Base-by-base conservation (phyloP, 2,888 invertebrate species). In the Ligdia adustata region DNA sequence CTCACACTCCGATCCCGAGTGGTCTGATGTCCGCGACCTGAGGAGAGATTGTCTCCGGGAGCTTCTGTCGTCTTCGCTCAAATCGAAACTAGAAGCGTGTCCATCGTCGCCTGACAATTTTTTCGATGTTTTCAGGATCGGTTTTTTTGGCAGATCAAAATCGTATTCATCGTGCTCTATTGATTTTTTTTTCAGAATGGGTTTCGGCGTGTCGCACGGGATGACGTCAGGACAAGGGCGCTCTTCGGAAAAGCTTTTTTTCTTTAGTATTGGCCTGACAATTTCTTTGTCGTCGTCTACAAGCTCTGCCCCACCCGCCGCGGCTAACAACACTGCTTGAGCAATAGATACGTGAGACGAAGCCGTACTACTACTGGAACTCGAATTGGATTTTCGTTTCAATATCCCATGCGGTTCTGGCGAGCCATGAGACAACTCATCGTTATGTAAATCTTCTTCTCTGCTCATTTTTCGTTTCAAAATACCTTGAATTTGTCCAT, bases 151-250 rank as follows among this genome's bases (percentile, higher is more conserved):
- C 60, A 92, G 91, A 34, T 94, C 94, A 61, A 94, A 95, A 33
- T 93, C 94, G 64, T 92, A 91, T 62, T 95, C 95, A 55, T 94
- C 94, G 31, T 94, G 93, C 67, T 95, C 95, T 54, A 93, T 94
- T 0, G 94, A 94, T 76, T 97, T 97, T 86, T 97, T 97, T 82
- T 97, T 97, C 24, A 97, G 78, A 67, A 97, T 97, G 2, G 97
- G 97, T 77, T 91, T 94, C 0, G 94, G 93, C 22, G 91, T 91
- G 43, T 91, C 91, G 4, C 79, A 76, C 31, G 71, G 61, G 14
- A 78, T 61, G 44, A 86, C 77, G 60, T 92, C 92, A 37, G 81
- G 83, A 60, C 87, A 91, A 12, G 93, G 88, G 55, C 91, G 79
- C 70, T 95, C 94, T 68, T 95, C 94, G 3, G 93, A 92, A 64